Conservation (phyloP, 2,113 vertebrate genomes). For the Ctenodactylus gundi region DNA sequence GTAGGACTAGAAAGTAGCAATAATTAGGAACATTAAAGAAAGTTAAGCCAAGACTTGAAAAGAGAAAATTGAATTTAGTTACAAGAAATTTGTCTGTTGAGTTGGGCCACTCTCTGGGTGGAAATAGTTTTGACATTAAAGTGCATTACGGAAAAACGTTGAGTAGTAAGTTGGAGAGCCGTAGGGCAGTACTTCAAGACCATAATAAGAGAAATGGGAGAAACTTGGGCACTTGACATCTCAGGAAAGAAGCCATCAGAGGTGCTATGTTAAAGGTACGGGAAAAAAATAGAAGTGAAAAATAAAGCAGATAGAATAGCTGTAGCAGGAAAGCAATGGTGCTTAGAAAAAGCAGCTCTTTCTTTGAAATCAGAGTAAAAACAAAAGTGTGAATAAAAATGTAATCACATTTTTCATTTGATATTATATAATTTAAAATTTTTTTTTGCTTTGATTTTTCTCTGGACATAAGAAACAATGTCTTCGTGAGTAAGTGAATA, state of each 20-base stretch:
- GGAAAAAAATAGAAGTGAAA: neutral
- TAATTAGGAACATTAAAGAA: neutral
- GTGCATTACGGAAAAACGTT: neutral
- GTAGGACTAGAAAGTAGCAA: neutral
- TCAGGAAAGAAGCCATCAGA: neutral
- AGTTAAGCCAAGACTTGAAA: neutral
- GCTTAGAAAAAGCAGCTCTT: neutral
- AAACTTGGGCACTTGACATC: neutral
- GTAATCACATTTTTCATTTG: neutral
- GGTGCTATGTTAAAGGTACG: neutral
- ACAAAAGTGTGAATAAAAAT: neutral
- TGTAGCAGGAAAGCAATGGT: neutral
- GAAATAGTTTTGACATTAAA: neutral
- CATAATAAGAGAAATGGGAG: neutral
- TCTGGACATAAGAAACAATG: neutral
- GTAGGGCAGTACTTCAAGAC: neutral
- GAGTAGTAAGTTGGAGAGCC: neutral
- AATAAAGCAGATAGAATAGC: neutral
- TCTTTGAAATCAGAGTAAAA: neutral
- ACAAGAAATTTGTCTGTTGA: neutral
- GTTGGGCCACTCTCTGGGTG: neutral
- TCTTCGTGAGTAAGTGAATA: neutral
- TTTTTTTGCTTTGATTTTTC: neutral
- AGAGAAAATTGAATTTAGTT: neutral
- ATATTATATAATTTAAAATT: neutral